phyloP scores from a whole-genome alignment of 2,113 vertebrate species.

The Plotosus lineatus region DNA sequence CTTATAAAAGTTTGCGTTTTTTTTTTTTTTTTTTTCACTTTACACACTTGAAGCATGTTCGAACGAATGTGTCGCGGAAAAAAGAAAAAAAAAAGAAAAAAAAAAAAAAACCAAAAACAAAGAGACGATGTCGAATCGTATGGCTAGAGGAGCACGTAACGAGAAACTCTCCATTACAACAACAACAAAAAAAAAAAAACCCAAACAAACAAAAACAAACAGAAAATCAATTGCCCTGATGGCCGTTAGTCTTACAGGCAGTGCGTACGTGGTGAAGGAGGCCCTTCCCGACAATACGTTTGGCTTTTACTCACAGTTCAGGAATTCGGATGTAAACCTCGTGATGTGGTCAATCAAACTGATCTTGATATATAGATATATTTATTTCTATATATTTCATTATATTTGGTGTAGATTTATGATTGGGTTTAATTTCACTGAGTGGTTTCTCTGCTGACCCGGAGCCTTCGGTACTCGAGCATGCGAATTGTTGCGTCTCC shows the following conservation, averaged over 20 bases:
- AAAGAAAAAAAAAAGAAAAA: too few species aligned
- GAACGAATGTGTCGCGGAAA: slow-evolving; percentile 52
- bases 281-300: slow-evolving; percentile 50
- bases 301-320: slow-evolving; percentile 55
- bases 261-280: slow-evolving; percentile 48
- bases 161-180: slow-evolving; percentile 24
- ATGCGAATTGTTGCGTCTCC: slow-evolving; percentile 21
- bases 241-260: slow-evolving; percentile 49
- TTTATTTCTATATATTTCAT: slow-evolving; percentile 23
- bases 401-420: slow-evolving; percentile 55
- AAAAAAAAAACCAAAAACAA: too few species aligned
- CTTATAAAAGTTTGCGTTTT: slow-evolving; percentile 56
- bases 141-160: slow-evolving; percentile 46
- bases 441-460: slow-evolving; percentile 58
- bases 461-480: slow-evolving; percentile 36
- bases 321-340: slow-evolving; percentile 51
- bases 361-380: slow-evolving; percentile 37
- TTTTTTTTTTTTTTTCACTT: slow-evolving; percentile 47
- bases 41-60: slow-evolving; percentile 54
- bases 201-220: neutral
- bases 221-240: slow-evolving; percentile 21
- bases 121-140: slow-evolving; percentile 42
- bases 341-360: slow-evolving; percentile 48
- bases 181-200: neutral
- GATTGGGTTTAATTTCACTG: slow-evolving; percentile 56